phyloP scores from a whole-genome alignment of 37 sponge, comb jelly and placozoan genomes.

The Chondrosia reniformis region DNA sequence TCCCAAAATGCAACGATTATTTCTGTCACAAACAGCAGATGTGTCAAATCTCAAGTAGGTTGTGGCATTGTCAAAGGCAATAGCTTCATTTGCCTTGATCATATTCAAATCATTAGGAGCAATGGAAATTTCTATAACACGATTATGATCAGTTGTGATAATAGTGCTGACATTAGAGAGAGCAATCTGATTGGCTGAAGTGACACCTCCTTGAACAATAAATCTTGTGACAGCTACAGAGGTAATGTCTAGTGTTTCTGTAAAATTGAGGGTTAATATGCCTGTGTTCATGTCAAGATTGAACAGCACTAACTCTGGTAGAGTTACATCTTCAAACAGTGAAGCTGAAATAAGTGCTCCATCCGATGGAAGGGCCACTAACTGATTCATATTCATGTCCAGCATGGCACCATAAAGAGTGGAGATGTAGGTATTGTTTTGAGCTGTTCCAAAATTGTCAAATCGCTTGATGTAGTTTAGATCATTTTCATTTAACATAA shows the following conservation, averaged over 20 bases:
- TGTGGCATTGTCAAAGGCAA: slow-evolving; percentile 48
- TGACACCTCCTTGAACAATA: slow-evolving; percentile 32
- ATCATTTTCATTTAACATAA: slow-evolving; percentile 48
- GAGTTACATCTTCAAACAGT: slow-evolving; percentile 59
- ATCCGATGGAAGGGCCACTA: slow-evolving; percentile 28
- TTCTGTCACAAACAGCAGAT: slow-evolving; percentile 61
- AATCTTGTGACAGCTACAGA: slow-evolving; percentile 39
- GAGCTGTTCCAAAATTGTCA: slow-evolving; percentile 57
- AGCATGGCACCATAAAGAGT: slow-evolving; percentile 25
- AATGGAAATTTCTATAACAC: slow-evolving; percentile 41
- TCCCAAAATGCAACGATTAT: slow-evolving; percentile 38
- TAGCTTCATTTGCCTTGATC: slow-evolving; percentile 61
- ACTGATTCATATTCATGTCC: slow-evolving; percentile 62
- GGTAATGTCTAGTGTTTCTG: slow-evolving; percentile 64
- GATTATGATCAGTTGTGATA: slow-evolving; percentile 6
- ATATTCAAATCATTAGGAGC: slow-evolving; percentile 64
- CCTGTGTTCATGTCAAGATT: slow-evolving; percentile 61
- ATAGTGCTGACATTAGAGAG: slow-evolving; percentile 34
- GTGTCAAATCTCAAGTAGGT: slow-evolving; percentile 62
- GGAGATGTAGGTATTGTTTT: slow-evolving; percentile 54
- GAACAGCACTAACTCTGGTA: slow-evolving; percentile 63
- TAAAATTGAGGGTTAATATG: slow-evolving; percentile 51
- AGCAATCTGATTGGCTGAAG: slow-evolving; percentile 20
- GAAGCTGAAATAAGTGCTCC: slow-evolving; percentile 34
- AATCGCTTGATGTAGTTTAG: slow-evolving; percentile 72